A percentile compares a stretch with the other conserved stretches of the same genome.
Conservation (phyloP, 2,797 vertebrate genomes). For the Acrocephalus scirpaceus region DNA sequence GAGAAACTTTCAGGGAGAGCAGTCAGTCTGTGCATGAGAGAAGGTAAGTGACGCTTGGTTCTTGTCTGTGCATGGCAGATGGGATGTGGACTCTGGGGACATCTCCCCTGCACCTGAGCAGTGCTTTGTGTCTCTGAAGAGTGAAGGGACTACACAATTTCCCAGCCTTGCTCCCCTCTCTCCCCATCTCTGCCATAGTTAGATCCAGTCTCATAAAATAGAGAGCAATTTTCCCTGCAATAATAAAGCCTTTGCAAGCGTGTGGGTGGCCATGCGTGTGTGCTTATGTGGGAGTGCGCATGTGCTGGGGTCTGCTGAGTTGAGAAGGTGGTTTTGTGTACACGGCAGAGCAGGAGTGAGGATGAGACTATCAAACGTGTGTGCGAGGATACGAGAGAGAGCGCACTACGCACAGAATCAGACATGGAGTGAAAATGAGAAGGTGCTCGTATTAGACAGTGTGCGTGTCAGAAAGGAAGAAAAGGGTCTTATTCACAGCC, state of each 20-base stretch:
- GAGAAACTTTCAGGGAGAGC: neutral
- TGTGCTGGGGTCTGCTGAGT: neutral
- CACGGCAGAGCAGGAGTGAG: neutral
- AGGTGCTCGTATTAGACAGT: neutral
- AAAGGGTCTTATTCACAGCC: conserved; percentile 45
- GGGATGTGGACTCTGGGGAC: neutral
- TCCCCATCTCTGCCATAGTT: neutral
- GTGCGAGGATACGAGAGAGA: neutral
- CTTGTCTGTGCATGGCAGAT: neutral
- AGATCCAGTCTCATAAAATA: neutral
- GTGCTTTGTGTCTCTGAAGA: neutral
- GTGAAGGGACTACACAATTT: neutral
- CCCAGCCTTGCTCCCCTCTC: neutral
- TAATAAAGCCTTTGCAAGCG: neutral
- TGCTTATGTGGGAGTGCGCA: accelerated
- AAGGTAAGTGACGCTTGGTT: neutral
- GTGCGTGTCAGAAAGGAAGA: neutral
- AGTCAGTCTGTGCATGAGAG: neutral
- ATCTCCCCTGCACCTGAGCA: neutral
- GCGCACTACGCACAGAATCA: neutral
- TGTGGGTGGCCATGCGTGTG: neutral
- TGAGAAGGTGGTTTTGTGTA: neutral
- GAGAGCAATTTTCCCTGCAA: neutral
- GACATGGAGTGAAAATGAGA: conserved; percentile 39
- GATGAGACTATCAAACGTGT: neutral